Evolutionary conservation across 2,113 vertebrate species (phyloP), one percentile per base, ranked within the genome.

Genomic region (Percina caprodes): DNA sequence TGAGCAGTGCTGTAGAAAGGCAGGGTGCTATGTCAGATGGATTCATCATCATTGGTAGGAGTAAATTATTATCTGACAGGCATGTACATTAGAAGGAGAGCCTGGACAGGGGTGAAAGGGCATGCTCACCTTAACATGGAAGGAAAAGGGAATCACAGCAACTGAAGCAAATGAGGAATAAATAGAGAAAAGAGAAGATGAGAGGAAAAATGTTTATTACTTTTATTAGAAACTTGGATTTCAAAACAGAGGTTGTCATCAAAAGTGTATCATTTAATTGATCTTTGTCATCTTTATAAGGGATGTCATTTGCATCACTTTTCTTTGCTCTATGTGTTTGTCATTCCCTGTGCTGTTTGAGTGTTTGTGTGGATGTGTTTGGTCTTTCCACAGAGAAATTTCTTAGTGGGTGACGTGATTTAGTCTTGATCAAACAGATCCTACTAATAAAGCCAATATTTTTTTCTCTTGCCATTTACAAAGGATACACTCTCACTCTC

Each of bases 251-350:
- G 24, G 55, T n/a, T 62, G 65, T 49, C 66, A 60, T 83, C 46
- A 55, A 73, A 66, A 33, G 52, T 54, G 19, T 46, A 78, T 75
- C 71, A 84, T 59, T 70, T 80, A 74, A 79, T 74, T 65, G 59
- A 76, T 80, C 71, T 71, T 39, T 24, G 15, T 76, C 14, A 80
- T 72, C 35, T 80, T 18, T 86, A 79, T 86, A 56, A 84, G 80
- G 83, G 87, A 62, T 55, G 68, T 68, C 58, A 88, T 87, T 92
- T 69, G 62, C 77, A 84, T 74, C 62, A 58, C 59, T 69, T 58
- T 66, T 62, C 45, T 83, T 83, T 62, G 46, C 48, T 55, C 23
- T 30, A 26, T 24, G 24, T 69, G 58, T 83, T 35, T 67, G 26
- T 73, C 42, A 14, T 67, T 59, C 42, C 21, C n/a, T 74, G n/a